These are phyloP conservation scores for Panurus biarmicus DNA, from an alignment of 2,113 vertebrate genomes.

Conservation along the genomic window DNA sequence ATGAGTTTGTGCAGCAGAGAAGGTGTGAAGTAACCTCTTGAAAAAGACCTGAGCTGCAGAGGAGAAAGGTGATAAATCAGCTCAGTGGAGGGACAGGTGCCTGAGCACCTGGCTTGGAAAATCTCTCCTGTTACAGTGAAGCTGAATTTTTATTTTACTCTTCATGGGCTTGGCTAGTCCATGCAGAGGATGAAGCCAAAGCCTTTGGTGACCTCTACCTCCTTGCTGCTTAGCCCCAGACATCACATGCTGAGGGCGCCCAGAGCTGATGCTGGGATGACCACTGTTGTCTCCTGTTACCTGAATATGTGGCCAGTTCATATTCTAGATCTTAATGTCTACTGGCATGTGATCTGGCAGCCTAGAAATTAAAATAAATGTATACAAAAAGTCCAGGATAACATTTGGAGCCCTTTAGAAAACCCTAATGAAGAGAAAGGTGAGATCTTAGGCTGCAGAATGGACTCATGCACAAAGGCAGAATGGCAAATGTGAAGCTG, in stretches of 20 bases:
- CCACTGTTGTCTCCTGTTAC: neutral
- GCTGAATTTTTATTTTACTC: neutral
- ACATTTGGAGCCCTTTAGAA: neutral
- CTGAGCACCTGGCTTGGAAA: neutral
- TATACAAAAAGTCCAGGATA: neutral
- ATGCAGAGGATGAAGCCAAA: neutral
- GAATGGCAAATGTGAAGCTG: slow-evolving; percentile 6
- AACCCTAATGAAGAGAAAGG: neutral
- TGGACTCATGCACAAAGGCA: neutral
- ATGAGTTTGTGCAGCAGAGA: neutral
- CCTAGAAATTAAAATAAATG: neutral
- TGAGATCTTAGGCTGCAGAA: neutral
- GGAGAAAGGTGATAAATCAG: neutral
- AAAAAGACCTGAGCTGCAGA: neutral
- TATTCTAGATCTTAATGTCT: neutral
- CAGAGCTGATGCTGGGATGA: neutral
- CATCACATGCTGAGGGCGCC: rapidly evolving
- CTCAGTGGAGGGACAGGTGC: neutral
- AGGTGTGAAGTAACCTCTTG: neutral
- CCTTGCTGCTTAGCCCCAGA: neutral
- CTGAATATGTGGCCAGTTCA: neutral
- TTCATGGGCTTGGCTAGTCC: neutral
- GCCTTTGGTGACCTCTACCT: neutral
- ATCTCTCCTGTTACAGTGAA: neutral
- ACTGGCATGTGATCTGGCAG: neutral